Base-by-base conservation (phyloP, 1,140 invertebrate genomes). In the Oncopeltus fasciatus region DNA sequence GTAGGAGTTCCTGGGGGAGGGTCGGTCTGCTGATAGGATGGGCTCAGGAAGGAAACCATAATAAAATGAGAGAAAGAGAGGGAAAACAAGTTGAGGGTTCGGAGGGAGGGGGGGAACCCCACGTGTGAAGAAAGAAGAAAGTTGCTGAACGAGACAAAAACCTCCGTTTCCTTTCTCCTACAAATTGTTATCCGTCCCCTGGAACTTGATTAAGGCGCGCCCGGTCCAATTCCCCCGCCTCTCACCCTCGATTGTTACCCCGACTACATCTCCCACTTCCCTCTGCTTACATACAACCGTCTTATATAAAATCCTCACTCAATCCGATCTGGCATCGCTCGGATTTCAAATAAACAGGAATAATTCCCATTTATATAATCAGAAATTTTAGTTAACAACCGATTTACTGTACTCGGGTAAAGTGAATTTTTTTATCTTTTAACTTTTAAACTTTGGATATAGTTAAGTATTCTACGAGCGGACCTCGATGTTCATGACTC, bases 21-120 rank as follows among this genome's bases (percentile, higher is more conserved):
- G n/a, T n/a, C n/a, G n/a, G n/a, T n/a, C n/a, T n/a, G n/a, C n/a
- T n/a, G n/a, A n/a, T n/a, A n/a, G n/a, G n/a, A n/a, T n/a, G n/a
- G n/a, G n/a, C n/a, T n/a, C n/a, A n/a, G n/a, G n/a, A n/a, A n/a
- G 44, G 44, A 46, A 46, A 46, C 44, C 44, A 46, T 46, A 46
- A 46, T 46, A 46, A 46, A 46, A 46, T 46, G 16, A 46, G 21
- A 46, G 44, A 46, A 46, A 46, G 44, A 20, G 44, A 46, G 44
- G 44, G 44, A n/a, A n/a, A n/a, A n/a, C n/a, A n/a, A n/a, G n/a
- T n/a, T n/a, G n/a, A n/a, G n/a, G n/a, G n/a, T n/a, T n/a, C n/a
- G 44, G 44, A n/a, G 18, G 12, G 9, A 46, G 21, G 44, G 18
- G 18, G 44, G 44, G 44, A n/a, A 20, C n/a, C n/a, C n/a, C 44